phyloP scores from a whole-genome alignment of 2,113 vertebrate species.

The Pseudolaguvia tuberculata region DNA sequence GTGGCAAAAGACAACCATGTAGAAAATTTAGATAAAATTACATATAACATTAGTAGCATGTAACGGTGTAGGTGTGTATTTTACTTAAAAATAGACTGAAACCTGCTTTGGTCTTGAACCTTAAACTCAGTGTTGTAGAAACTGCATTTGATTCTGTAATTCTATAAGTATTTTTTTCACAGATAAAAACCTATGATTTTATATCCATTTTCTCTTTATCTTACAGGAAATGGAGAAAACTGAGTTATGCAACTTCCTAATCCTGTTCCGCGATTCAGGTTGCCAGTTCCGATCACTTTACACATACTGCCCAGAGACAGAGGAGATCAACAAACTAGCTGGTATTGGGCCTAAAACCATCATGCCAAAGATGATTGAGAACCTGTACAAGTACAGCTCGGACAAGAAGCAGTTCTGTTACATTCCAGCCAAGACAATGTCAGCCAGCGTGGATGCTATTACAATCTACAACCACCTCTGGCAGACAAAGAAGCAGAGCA shows the following conservation, averaged over 20 bases:
- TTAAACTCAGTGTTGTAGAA: not conserved
- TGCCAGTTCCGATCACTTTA: conserved; percentile 96
- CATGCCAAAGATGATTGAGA: conserved; percentile 92
- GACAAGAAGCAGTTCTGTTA: conserved; percentile 96
- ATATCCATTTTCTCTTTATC: not conserved
- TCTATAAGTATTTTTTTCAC: not conserved
- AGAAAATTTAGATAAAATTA: not conserved
- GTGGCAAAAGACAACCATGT: not conserved
- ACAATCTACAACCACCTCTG: conserved; percentile 93
- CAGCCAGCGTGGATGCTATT: conserved; percentile 93
- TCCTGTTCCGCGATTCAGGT: conserved; percentile 91
- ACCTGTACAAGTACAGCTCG: conserved; percentile 95
- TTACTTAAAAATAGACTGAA: too few species aligned
- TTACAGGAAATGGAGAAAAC: conserved; percentile 97
- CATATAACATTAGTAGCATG: not conserved
- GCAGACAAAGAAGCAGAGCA: conserved; percentile 91
- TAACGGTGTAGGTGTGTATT: not conserved
- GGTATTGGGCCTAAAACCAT: conserved; percentile 92
- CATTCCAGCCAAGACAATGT: conserved; percentile 97
- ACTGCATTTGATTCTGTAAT: not conserved
- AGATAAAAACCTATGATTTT: not conserved
- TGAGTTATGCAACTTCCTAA: conserved; percentile 90
- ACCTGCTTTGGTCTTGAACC: not conserved
- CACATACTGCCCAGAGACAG: conserved; percentile 86
- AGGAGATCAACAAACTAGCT: conserved; percentile 87